A percentile compares a stretch with the other conserved stretches of the same genome.
Evolutionary conservation across 1,140 invertebrate genomes (phyloP).

Genomic region (Trichomalopsis sarcophagae): DNA sequence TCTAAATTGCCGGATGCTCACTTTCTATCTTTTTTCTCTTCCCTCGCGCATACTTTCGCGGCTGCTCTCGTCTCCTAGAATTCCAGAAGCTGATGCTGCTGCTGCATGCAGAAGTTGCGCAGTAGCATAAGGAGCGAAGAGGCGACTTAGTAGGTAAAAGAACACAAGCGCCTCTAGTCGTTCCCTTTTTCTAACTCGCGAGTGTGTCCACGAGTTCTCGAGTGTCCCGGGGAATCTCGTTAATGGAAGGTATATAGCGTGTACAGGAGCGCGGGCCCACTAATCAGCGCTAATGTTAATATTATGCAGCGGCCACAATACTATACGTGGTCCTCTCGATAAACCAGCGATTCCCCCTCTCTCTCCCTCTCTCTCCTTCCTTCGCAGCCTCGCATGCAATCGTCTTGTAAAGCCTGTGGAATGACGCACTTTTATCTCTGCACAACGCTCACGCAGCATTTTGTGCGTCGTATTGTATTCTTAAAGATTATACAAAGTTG

Average conservation of each 20-base stretch:
- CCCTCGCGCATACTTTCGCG: neutral
- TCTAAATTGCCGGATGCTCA: conserved; percentile 49
- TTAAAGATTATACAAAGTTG: too few relatives aligned
- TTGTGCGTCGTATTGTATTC: too few relatives aligned
- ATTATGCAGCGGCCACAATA: conserved; percentile 72
- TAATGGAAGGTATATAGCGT: conserved; percentile 65
- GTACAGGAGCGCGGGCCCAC: conserved; percentile 61
- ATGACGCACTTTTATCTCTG: neutral
- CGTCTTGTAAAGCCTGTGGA: conserved; percentile 53
- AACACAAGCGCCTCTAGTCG: neutral
- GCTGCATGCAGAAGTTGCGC: neutral
- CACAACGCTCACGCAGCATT: neutral
- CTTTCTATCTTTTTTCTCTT: conserved; percentile 2
- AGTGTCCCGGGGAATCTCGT: conserved; percentile 58
- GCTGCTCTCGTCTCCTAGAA: conserved; percentile 25
- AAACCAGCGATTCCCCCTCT: conserved; percentile 43
- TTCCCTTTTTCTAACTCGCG: neutral
- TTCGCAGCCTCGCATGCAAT: conserved; percentile 61
- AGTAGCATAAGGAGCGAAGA: neutral
- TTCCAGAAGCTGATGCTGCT: conserved; percentile 40
- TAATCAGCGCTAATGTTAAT: conserved; percentile 73
- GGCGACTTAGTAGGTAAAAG: neutral
- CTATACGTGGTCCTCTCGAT: conserved; percentile 53
- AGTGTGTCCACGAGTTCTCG: conserved; percentile 32
- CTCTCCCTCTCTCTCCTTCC: neutral